phyloP scores from a whole-genome alignment of 2,113 vertebrate species.

The Leptobrachium ailaonicum region DNA sequence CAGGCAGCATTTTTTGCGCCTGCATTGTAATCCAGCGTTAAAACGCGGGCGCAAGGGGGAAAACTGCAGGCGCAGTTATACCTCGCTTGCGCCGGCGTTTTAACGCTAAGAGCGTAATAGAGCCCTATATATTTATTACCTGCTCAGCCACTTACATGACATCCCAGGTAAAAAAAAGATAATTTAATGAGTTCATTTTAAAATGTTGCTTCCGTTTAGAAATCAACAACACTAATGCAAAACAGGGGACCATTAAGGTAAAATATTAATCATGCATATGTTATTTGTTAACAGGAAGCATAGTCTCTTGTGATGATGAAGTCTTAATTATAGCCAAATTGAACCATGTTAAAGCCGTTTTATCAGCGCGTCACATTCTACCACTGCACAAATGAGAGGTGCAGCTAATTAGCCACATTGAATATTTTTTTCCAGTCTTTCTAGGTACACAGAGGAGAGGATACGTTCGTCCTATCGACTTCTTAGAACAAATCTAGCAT shows the following conservation, averaged over 20 bases:
- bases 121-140: too few species aligned
- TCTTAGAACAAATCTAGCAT: slow-evolving; percentile 2
- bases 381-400: background rate
- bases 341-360: slow-evolving; percentile 38
- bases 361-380: slow-evolving; percentile 34
- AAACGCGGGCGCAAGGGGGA: too few species aligned
- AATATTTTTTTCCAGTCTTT: slow-evolving; percentile 1
- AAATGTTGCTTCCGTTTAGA: background rate
- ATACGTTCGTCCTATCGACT: slow-evolving; percentile 20
- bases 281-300: slow-evolving; percentile 21
- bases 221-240: background rate
- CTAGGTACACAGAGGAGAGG: slow-evolving; percentile 13
- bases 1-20: too few species aligned
- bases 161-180: too few species aligned
- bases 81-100: too few species aligned
- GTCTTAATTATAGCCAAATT: slow-evolving; percentile 42
- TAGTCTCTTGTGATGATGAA: slow-evolving; percentile 39
- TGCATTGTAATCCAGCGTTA: too few species aligned
- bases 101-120: too few species aligned
- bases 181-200: too few species aligned
- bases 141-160: too few species aligned
- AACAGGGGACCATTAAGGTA: slow-evolving; percentile 17
- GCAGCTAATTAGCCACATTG: slow-evolving; percentile 28
- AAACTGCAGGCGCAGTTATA: too few species aligned
- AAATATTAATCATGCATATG: slow-evolving; percentile 30